These are phyloP conservation scores for Agrotis segetum DNA, from an alignment of 2,888 invertebrate genomes.

Conservation along the genomic window DNA sequence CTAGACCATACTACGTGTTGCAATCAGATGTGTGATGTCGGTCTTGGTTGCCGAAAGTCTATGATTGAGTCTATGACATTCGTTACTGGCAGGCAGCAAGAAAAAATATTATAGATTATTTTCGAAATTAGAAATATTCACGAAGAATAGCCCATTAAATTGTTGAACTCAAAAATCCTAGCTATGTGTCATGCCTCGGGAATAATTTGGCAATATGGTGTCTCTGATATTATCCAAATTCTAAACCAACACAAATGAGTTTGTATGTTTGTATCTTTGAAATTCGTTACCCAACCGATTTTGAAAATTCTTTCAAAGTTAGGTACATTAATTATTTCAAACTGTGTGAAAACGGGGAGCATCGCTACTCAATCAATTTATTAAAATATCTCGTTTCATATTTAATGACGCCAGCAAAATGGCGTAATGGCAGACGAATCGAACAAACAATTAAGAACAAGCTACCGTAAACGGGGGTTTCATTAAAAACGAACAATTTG, in stretches of 20 bases:
- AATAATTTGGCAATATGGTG: background rate
- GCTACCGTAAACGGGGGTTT: background rate
- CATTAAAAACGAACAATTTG: background rate
- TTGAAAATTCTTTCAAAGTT: too few relatives aligned
- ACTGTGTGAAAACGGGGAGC: too few relatives aligned
- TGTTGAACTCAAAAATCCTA: background rate
- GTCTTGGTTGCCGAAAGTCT: background rate
- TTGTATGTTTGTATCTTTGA: too few relatives aligned
- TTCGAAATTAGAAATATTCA: too few relatives aligned
- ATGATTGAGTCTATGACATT: background rate
- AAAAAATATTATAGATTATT: background rate
- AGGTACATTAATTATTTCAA: too few relatives aligned
- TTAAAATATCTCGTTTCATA: constrained; percentile 19
- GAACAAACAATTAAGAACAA: background rate
- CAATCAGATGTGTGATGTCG: background rate
- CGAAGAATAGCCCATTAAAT: too few relatives aligned
- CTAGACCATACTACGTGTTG: background rate
- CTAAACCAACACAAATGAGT: too few relatives aligned
- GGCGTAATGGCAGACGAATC: constrained; percentile 1
- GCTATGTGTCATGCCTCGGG: background rate
- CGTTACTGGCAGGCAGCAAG: background rate
- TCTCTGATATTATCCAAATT: background rate
- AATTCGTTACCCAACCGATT: too few relatives aligned
- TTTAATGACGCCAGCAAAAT: constrained; percentile 3
- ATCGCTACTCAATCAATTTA: constrained; percentile 1